A percentile compares a stretch with the other conserved stretches of the same genome.
phyloP scores from a whole-genome alignment of 53 echinoderm and acorn worm genomes.

The Hippasteria phrygiana region DNA sequence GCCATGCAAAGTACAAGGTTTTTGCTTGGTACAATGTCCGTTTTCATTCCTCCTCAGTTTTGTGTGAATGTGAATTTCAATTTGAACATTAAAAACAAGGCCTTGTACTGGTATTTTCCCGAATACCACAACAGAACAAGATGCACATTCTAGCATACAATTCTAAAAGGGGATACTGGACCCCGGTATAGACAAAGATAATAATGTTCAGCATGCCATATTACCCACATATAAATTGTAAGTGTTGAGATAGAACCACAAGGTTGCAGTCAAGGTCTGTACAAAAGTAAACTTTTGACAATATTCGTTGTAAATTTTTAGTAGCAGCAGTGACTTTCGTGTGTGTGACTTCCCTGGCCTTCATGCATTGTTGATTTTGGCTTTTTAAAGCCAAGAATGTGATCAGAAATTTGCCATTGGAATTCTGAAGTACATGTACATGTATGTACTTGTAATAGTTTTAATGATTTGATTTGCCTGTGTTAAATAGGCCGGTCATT shows the following conservation, averaged over 20 bases:
- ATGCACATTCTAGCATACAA: slow-evolving; percentile 1
- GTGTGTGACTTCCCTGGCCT: too few species aligned
- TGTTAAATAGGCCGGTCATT: too few species aligned
- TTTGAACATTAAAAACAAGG: neutral
- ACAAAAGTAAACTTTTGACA: neutral
- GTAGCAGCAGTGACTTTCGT: too few species aligned
- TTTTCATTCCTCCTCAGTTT: neutral
- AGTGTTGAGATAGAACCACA: neutral
- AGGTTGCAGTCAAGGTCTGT: neutral
- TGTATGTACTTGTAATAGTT: too few species aligned
- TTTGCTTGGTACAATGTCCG: neutral
- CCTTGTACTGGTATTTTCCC: neutral
- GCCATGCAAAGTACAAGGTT: neutral
- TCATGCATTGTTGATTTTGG: too few species aligned
- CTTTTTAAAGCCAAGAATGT: too few species aligned
- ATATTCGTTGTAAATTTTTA: neutral
- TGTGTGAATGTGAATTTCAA: too few species aligned
- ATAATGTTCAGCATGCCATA: slow-evolving; percentile 20
- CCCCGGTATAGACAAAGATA: neutral
- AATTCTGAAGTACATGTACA: too few species aligned
- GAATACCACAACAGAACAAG: neutral
- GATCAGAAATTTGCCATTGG: too few species aligned
- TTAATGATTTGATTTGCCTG: too few species aligned
- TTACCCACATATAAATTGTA: slow-evolving; percentile 14
- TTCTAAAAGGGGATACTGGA: neutral